Evolutionary conservation across 2,113 vertebrate genomes (phyloP), one percentile per base, ranked within the genome.

Genomic region (Lanius collurio): DNA sequence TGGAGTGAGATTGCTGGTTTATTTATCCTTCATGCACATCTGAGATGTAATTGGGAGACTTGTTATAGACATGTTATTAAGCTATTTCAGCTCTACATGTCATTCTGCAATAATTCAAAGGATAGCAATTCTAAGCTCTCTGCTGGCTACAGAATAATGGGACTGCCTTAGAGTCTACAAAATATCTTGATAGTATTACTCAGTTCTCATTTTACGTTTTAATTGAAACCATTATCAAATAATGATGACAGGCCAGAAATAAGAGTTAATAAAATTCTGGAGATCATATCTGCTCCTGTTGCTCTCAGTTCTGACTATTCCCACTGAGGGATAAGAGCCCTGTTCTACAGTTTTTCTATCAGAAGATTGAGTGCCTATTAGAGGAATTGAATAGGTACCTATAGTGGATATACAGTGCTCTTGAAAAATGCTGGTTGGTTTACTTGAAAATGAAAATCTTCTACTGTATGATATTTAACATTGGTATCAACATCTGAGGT

Each of bases 201-300:
- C 30, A n/a, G n/a, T 79, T 89, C 46, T 89, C 18, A 57, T 92
- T 93, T 83, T 90, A 77, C 8, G n/a, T 90, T 92, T 97, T 96
- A 95, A 87, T 63, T 94, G 20, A 81, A 87, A 57, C 5, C 5
- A 80, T 75, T 93, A 88, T 93, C 70, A 83, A 92, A 96, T 92
- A 94, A 90, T 89, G 18, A 82, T 68, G 89, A 39, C 37, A 59
- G 57, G 41, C 33, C 11, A 84, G n/a, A 94, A 93, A 83, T 87
- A 91, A 59, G 77, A 70, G 50, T 62, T 90, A 86, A 83, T 86
- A 74, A 86, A 83, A 1, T 88, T 73, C 28, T 90, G 39, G 63
- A 80, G 46, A 92, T 85, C 23, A 15, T 89, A 73, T 92, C 83
- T 90, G 13, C 11, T 47, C 17, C 50, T 79, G 10, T 20, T 77